Base-by-base conservation (phyloP, 2,113 vertebrate species). In the Rhabdomys dilectus region DNA sequence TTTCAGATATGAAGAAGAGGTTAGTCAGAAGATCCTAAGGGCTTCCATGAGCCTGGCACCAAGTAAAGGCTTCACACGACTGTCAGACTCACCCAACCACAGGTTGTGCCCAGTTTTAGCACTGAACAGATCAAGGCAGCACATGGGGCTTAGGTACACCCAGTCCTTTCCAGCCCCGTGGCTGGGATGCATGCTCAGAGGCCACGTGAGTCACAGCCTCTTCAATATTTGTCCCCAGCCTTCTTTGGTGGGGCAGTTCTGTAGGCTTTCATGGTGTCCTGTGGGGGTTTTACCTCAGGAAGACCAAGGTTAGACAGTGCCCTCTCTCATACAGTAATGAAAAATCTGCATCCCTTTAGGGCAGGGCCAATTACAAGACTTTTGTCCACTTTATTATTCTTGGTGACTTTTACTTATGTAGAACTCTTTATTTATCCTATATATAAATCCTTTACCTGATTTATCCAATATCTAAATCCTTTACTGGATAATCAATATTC, bases 351-450 rank as follows among this genome's bases (percentile, higher is more conserved):
- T 19, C 26, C n/a, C 81, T 88, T 93, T 42, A n/a, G 87, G 21
- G 42, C 90, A 26, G 13, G 42, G 42, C 5, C 56, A 58, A 21
- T 56, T 75, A 62, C 0, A 53, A 86, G 42, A 7, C 84, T 80
- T 96, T 76, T 89, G 56, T 16, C 39, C 19, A 81, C 48, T 75
- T 91, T 91, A 73, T 88, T 76, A 88, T 39, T 24, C 29, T 24
- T 24, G 17, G n/a, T n/a, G 24, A 9, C 8, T 77, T 95, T 72
- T 72, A 51, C 29, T 77, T 91, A 91, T 88, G 72, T 34, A 48
- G 85, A 15, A 66, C 42, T 51, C 42, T 36, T 87, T 51, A 66
- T 34, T 31, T 31, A 66, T 31, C 64, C 11, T 88, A n/a, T 45
- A 60, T 16, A 91, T 24, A 80, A 70, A 80, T 51, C 34, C 53